Evolutionary conservation across 1,140 invertebrate genomes (phyloP).

Genomic region (Whitmania pigra): DNA sequence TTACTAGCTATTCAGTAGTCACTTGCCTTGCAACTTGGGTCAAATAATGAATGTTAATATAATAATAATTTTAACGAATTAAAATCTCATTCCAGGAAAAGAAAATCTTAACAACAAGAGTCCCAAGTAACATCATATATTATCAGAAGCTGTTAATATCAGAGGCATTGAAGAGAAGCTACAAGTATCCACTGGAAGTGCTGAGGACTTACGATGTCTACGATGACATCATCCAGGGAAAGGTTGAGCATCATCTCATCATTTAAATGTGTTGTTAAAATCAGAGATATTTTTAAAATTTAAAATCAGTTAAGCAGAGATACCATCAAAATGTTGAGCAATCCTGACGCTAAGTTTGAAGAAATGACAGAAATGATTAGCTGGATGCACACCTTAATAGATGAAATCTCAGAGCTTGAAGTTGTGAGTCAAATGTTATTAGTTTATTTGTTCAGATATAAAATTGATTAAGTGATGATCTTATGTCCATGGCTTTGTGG

Average conservation of each 20-base stretch:
- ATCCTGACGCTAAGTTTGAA: background rate
- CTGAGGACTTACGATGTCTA: background rate
- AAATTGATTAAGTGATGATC: too few species aligned
- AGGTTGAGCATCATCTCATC: background rate
- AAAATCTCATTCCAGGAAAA: background rate
- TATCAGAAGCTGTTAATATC: constrained; percentile 3
- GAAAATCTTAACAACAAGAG: background rate
- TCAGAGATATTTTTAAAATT: background rate
- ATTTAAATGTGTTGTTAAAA: too few species aligned
- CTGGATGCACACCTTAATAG: background rate
- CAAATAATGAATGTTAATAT: too few species aligned
- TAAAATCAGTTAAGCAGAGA: background rate
- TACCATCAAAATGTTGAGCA: background rate
- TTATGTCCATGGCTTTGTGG: too few species aligned
- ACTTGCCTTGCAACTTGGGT: too few species aligned
- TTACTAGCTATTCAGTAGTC: too few species aligned
- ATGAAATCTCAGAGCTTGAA: background rate
- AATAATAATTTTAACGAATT: too few species aligned
- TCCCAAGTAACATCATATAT: background rate
- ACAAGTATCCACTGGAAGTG: constrained; percentile 3
- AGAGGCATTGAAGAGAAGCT: constrained; percentile 5
- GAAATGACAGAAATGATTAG: background rate
- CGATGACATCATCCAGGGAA: background rate
- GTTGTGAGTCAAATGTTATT: background rate
- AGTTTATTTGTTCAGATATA: too few species aligned